These are phyloP conservation scores for Eristalis arbustorum DNA, from an alignment of 2,888 invertebrate species.

Conservation along the genomic window DNA sequence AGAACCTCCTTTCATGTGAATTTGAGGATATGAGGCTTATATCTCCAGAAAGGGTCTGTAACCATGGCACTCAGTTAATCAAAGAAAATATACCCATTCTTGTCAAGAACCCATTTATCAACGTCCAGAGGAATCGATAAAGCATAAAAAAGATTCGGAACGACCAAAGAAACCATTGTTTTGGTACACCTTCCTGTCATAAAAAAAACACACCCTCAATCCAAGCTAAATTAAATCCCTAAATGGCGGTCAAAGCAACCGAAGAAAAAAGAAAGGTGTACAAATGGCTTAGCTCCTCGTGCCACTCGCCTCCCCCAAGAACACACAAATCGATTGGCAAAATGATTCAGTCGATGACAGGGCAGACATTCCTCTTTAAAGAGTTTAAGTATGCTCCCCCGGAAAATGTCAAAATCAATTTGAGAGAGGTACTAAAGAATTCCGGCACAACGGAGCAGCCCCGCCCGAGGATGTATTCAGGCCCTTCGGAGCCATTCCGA, in stretches of 20 bases:
- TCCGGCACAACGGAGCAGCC: not conserved
- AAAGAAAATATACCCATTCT: no score
- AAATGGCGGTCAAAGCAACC: not conserved
- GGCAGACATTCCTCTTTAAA: not conserved
- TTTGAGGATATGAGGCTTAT: no score
- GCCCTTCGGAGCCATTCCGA: not conserved
- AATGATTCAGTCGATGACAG: not conserved
- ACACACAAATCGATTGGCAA: not conserved
- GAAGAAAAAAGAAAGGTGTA: not conserved
- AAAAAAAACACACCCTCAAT: not conserved
- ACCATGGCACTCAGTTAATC: no score
- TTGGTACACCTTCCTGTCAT: not conserved
- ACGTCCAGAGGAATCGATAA: no score
- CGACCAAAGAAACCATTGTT: no score
- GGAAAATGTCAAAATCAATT: conserved; percentile 34
- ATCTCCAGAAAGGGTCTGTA: no score
- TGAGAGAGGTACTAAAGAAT: conserved; percentile 20
- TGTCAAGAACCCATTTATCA: no score
- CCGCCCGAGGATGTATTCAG: not conserved
- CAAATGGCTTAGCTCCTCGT: not conserved
- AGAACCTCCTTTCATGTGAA: no score
- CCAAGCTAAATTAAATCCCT: not conserved
- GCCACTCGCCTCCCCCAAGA: not conserved
- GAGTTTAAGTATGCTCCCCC: not conserved
- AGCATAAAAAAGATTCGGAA: no score